These are phyloP conservation scores for Theristicus caerulescens DNA, from an alignment of 2,113 vertebrate species.

Conservation along the genomic window DNA sequence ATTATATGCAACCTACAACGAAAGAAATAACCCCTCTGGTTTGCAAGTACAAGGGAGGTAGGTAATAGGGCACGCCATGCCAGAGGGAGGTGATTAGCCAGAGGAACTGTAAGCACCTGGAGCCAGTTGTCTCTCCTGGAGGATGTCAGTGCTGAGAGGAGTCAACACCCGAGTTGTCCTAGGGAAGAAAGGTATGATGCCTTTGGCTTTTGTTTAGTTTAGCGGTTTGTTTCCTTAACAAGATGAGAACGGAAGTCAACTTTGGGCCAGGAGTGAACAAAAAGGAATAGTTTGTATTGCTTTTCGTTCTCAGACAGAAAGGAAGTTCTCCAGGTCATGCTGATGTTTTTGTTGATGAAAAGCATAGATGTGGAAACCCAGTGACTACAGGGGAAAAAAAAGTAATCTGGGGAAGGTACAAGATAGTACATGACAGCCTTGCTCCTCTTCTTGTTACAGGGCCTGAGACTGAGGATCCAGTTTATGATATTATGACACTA, in stretches of 20 bases:
- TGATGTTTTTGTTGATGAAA: neutral
- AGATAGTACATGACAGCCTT: neutral
- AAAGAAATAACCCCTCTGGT: neutral
- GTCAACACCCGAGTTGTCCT: neutral
- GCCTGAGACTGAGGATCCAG: neutral
- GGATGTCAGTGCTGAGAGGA: neutral
- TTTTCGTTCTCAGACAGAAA: neutral
- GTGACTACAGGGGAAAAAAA: neutral
- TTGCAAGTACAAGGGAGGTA: neutral
- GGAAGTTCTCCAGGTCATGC: neutral
- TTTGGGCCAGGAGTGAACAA: neutral
- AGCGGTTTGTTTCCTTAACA: neutral
- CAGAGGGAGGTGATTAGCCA: neutral
- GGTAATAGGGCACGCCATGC: fast-evolving
- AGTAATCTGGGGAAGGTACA: neutral
- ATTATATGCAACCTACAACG: neutral
- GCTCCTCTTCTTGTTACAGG: neutral
- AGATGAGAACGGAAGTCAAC: neutral
- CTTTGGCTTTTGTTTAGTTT: neutral
- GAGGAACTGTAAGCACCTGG: neutral
- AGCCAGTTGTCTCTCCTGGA: neutral
- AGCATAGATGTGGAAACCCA: neutral
- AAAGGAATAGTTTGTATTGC: neutral
- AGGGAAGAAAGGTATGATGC: neutral
- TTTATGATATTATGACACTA: neutral